A percentile compares a stretch with the other conserved stretches of the same genome.
Conservation (phyloP, 2,113 vertebrate genomes). For the Spizaetus ornatus region DNA sequence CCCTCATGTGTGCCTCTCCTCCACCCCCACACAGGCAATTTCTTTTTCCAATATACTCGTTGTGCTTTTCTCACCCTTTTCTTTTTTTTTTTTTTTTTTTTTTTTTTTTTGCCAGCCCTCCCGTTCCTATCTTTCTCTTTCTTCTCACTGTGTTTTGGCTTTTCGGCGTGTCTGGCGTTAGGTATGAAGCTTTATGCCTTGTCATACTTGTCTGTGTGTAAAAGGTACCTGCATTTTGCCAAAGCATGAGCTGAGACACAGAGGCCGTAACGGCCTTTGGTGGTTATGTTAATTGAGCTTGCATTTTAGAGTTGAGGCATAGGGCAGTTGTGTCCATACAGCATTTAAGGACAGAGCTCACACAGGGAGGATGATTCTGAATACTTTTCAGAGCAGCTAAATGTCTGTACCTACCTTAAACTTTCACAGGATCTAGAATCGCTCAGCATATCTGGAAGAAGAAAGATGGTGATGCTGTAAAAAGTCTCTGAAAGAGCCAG, state of each 20-base stretch:
- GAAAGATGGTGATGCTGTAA: not conserved
- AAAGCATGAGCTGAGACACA: not conserved
- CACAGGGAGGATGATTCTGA: not conserved
- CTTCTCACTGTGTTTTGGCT: not conserved
- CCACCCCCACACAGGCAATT: not conserved
- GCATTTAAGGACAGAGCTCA: not conserved
- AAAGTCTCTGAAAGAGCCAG: not conserved
- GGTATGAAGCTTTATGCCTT: not conserved
- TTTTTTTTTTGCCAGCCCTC: not conserved
- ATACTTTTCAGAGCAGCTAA: not conserved
- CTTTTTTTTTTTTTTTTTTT: too few relatives aligned
- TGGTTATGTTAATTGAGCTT: not conserved
- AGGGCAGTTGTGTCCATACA: not conserved
- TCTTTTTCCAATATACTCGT: not conserved
- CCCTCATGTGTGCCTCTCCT: not conserved
- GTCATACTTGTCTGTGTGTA: not conserved
- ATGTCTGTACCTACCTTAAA: not conserved
- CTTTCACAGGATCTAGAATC: not conserved
- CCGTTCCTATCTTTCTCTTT: not conserved
- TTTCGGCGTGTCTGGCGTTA: not conserved
- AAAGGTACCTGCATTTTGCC: not conserved
- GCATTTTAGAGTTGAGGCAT: not conserved
- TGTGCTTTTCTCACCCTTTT: not conserved
- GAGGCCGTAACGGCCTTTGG: not conserved
- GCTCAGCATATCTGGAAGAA: not conserved